A percentile compares a stretch with the other conserved stretches of the same genome.
Conservation (phyloP, 2,888 invertebrate species). For the Apotomis capreana region DNA sequence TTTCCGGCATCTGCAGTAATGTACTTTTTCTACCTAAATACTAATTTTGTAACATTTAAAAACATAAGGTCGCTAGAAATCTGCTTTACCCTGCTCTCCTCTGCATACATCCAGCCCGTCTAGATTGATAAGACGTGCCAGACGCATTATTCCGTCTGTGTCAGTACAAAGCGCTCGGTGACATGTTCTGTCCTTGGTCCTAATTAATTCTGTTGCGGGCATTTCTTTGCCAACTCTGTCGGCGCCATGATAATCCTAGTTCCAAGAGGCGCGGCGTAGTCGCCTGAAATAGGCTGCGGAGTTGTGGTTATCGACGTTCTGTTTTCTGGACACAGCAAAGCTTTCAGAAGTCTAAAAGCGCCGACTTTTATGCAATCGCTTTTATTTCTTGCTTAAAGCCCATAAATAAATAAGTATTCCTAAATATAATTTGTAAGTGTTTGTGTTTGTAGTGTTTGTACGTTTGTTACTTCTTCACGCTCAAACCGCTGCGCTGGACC, state of each 20-base stretch:
- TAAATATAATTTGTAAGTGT: too few species aligned
- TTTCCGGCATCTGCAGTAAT: too few species aligned
- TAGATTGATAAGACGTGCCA: constrained; percentile 9
- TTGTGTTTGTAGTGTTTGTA: too few species aligned
- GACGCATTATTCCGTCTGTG: constrained; percentile 30
- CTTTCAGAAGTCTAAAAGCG: background rate
- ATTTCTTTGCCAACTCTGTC: constrained; percentile 59
- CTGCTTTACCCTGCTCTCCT: too few species aligned
- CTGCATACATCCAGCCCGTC: background rate
- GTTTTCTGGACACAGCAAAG: constrained; percentile 1
- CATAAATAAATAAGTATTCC: too few species aligned
- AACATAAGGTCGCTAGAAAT: too few species aligned
- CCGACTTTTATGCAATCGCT: too few species aligned
- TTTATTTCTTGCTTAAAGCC: too few species aligned
- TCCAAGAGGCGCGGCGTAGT: constrained; percentile 22
- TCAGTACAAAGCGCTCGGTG: background rate
- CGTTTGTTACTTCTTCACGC: too few species aligned
- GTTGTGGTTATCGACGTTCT: constrained; percentile 3
- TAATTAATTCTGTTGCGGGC: constrained; percentile 59
- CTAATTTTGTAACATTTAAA: too few species aligned
- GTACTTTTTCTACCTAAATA: too few species aligned
- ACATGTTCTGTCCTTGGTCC: constrained; percentile 45
- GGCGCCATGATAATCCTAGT: constrained; percentile 59
- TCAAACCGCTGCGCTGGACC: too few species aligned
- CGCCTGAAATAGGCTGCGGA: background rate